Evolutionary conservation across 2,797 vertebrate genomes (phyloP).

Genomic region (Melanitta fusca): DNA sequence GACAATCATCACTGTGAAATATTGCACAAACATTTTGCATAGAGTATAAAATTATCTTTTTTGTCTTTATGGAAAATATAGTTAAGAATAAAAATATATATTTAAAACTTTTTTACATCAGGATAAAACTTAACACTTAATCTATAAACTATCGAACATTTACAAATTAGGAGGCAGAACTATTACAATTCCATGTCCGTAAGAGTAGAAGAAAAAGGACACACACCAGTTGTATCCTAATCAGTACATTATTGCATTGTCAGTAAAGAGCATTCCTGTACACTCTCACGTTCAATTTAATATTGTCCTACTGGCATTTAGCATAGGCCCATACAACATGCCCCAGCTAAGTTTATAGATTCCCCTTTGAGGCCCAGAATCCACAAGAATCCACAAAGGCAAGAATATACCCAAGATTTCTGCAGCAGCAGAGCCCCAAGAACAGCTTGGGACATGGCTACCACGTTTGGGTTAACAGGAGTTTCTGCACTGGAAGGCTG

Average conservation of each 20-base stretch:
- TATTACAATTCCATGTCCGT: not conserved
- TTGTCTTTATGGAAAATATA: not conserved
- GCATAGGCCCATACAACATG: not conserved
- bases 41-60: not conserved
- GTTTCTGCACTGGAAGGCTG: not conserved
- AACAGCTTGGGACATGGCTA: not conserved
- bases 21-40: not conserved
- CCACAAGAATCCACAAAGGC: not conserved
- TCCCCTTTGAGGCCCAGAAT: not conserved
- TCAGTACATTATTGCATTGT: not conserved
- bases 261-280: not conserved
- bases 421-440: not conserved
- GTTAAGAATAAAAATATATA: not conserved
- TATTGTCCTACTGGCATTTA: not conserved
- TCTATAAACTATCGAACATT: not conserved
- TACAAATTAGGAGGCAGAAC: not conserved
- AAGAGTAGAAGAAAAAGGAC: not conserved
- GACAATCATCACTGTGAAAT: not conserved
- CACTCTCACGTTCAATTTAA: not conserved
- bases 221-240: not conserved
- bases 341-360: not conserved
- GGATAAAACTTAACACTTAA: not conserved
- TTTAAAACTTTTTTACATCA: not conserved
- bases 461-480: not conserved
- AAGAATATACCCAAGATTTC: not conserved